Evolutionary conservation across 2,888 invertebrate genomes (phyloP), one percentile per base, ranked within the genome.

Genomic region (Phania funesta): DNA sequence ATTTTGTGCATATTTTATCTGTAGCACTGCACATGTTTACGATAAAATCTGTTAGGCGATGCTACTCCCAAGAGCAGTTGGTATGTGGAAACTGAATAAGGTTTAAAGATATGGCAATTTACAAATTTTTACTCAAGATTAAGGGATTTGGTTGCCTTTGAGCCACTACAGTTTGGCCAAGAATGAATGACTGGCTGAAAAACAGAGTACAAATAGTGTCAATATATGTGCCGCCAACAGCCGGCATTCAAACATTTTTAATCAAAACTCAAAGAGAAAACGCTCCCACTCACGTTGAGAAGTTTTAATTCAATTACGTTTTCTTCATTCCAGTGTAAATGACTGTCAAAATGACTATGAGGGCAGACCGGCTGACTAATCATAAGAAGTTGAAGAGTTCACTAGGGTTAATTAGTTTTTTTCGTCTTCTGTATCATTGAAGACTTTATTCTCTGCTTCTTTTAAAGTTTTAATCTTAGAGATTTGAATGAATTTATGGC

Each of bases 331-430:
- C 6, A 18, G 32, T 1, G 20, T n/a, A 41, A 48, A 44, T 11
- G 48, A 22, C 48, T 48, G 64, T 65, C n/a, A n/a, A n/a, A n/a
- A n/a, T n/a, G n/a, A n/a, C n/a, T n/a, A n/a, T n/a, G n/a, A n/a
- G n/a, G 16, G 3, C 52, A 24, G 8, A 26, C 32, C 9, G 18
- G 16, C 65, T 67, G 74, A 83, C 80, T 74, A 74, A 71, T 71
- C 77, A 83, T 74, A 58, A 71, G 71, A 54, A 77, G 75, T 80
- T 80, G 80, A 75, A 76, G 46, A 83, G 83, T 80, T 83, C 83
- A 80, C 65, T 35, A 11, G 71, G 78, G 80, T 78, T 81, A 83
- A 81, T 81, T 82, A 82, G 58, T 65, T 70, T 73, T 81, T 62
- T 35, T n/a, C n/a, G n/a, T n/a, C n/a, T n/a, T 46, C 16, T 44